phyloP scores from a whole-genome alignment of 2,113 vertebrate species.

The Enhydra lutris region DNA sequence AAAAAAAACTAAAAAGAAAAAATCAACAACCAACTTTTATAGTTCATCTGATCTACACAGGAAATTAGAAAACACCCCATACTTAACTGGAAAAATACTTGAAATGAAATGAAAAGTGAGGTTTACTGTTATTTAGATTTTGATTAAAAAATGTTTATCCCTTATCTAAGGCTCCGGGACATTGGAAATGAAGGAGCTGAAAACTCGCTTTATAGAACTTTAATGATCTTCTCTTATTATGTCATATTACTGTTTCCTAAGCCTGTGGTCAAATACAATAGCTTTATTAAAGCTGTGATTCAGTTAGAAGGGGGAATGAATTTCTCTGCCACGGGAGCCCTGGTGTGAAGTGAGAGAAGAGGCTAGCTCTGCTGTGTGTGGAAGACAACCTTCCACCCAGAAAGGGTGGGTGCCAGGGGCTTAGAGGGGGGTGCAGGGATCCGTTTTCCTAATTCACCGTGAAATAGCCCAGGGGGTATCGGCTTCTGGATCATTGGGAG shows the following conservation, averaged over 20 bases:
- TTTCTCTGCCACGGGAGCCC: conserved; percentile 58
- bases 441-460: conserved; percentile 8
- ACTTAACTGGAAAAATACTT: conserved; percentile 78
- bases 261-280: conserved; percentile 84
- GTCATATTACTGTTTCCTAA: conserved; percentile 81
- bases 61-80: conserved; percentile 77
- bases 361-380: background rate
- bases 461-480: background rate
- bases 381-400: background rate
- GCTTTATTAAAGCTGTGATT: conserved; percentile 82
- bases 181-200: conserved; percentile 73
- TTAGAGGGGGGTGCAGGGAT: background rate
- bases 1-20: no score
- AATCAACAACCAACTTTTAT: conserved; percentile 38
- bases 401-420: background rate
- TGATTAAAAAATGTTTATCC: conserved; percentile 81
- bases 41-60: conserved; percentile 63
- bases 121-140: conserved; percentile 80
- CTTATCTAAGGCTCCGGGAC: conserved; percentile 78
- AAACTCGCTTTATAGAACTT: conserved; percentile 79
- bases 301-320: conserved; percentile 67
- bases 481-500: background rate
- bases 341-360: conserved; percentile 51
- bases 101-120: conserved; percentile 79
- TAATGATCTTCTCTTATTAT: conserved; percentile 81